Conservation (phyloP, 2,797 vertebrate genomes). For the Hylomyscus alleni region DNA sequence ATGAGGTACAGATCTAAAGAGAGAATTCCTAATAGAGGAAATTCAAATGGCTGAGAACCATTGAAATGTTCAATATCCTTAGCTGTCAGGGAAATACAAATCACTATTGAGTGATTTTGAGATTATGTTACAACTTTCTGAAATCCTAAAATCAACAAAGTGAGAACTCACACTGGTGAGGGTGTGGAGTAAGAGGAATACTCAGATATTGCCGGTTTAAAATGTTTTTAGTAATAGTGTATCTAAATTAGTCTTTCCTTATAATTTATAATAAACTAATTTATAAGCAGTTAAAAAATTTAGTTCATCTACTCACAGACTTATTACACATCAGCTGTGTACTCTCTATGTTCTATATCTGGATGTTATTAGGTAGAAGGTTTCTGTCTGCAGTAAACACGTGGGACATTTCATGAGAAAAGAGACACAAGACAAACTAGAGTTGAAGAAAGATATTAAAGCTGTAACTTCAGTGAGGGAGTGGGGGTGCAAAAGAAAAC, state of each 20-base stretch:
- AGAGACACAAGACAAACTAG: not conserved
- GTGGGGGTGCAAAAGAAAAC: not conserved
- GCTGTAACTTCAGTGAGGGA: not conserved
- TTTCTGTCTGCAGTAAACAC: not conserved
- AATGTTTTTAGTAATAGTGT: slow-evolving; percentile 24
- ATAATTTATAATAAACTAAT: not conserved
- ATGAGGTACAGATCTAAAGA: not conserved
- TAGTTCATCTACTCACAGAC: not conserved
- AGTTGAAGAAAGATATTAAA: not conserved
- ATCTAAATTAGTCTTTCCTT: not conserved
- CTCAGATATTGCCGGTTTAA: not conserved
- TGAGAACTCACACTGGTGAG: not conserved
- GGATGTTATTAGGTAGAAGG: not conserved
- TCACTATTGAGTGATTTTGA: not conserved
- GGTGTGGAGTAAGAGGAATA: not conserved
- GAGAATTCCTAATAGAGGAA: not conserved
- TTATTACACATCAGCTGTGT: not conserved
- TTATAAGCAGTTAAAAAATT: not conserved
- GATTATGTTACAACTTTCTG: not conserved
- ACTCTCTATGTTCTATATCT: not conserved
- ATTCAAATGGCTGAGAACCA: not conserved
- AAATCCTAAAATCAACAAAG: not conserved
- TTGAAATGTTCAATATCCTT: not conserved
- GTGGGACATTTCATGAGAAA: not conserved
- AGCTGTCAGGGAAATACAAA: not conserved